Conservation (phyloP, 2,113 vertebrate genomes). For the Hippotragus niger region DNA sequence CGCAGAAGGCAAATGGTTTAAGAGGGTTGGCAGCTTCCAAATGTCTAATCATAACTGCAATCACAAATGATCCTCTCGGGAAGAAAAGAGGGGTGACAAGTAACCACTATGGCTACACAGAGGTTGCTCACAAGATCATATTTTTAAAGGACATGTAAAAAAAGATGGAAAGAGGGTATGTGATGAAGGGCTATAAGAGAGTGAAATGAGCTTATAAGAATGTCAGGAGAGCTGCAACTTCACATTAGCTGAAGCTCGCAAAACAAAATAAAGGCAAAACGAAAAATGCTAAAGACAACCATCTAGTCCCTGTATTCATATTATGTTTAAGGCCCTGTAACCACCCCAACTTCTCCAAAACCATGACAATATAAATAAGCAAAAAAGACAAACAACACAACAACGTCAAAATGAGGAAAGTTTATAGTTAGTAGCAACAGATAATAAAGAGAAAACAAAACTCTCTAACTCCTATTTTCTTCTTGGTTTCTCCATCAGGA, state of each 20-base stretch:
- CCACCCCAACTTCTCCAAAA: background rate
- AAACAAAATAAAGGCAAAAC: slow-evolving; percentile 31
- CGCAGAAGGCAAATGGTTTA: slow-evolving; percentile 9
- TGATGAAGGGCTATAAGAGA: slow-evolving; percentile 45
- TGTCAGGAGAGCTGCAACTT: background rate
- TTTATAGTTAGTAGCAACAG: background rate
- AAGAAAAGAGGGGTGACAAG: background rate
- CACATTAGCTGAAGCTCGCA: slow-evolving; percentile 11
- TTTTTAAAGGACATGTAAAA: slow-evolving; percentile 36
- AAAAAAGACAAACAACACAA: slow-evolving; percentile 38
- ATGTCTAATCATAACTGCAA: background rate
- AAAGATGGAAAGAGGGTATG: slow-evolving; percentile 9
- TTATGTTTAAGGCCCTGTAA: background rate
- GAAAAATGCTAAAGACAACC: slow-evolving; percentile 12
- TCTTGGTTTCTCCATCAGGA: slow-evolving; percentile 42
- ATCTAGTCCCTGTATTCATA: background rate
- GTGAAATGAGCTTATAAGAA: slow-evolving; percentile 43
- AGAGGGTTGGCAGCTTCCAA: slow-evolving; percentile 30
- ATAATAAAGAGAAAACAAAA: slow-evolving; percentile 51
- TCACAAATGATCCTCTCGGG: slow-evolving; percentile 16
- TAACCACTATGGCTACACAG: background rate
- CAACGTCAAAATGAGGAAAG: slow-evolving; percentile 30
- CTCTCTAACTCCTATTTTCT: background rate
- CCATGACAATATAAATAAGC: slow-evolving; percentile 20
- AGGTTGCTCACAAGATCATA: slow-evolving; percentile 5